Base-by-base conservation (phyloP, 2,113 vertebrate genomes). In the Blennius ocellaris region DNA sequence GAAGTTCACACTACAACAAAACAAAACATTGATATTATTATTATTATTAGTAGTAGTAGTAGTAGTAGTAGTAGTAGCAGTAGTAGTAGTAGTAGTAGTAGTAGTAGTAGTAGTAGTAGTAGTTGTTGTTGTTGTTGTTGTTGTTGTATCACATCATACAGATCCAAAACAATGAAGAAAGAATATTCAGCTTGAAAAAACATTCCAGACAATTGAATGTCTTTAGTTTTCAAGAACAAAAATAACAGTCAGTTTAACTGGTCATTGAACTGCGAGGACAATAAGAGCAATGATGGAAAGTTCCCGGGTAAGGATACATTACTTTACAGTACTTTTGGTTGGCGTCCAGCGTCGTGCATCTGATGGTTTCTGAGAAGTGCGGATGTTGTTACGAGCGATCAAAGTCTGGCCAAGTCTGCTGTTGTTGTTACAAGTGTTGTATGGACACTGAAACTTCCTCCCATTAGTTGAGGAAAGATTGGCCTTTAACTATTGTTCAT, bases 201-300 rank as follows among this genome's bases (percentile, higher is more conserved):
- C 21, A 30, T 30, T 4, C 21, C 21, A 30, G 21, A 30, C 21
- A 4, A 30, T 30, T 30, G 21, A 30, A 4, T 30, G 21, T 30
- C 21, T 30, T 30, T 30, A 30, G 21, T 30, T 30, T 30, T 30
- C 21, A 30, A 30, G 21, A 30, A 30, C 4, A 30, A 30, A 30
- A 2, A 30, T 30, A 30, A 2, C 4, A 4, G 2, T 30, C 21
- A 30, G 21, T 2, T 30, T 1, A 37, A 3, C 8, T 45, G 76
- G 79, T 79, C 78, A 59, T 2, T 84, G 78, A 82, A 78, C 80
- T 73, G 45, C 10, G 21, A 6, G 64, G 15, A 77, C 76, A 85
- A 75, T 66, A 52, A 38, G 36, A 49, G 14, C 55, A 38, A 53
- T 64, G 44, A 72, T 44, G 6, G 36, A 36, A 72, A 66, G 73